Evolutionary conservation across 1,140 invertebrate genomes (phyloP).

Genomic region (Thaumatotibia leucotreta): DNA sequence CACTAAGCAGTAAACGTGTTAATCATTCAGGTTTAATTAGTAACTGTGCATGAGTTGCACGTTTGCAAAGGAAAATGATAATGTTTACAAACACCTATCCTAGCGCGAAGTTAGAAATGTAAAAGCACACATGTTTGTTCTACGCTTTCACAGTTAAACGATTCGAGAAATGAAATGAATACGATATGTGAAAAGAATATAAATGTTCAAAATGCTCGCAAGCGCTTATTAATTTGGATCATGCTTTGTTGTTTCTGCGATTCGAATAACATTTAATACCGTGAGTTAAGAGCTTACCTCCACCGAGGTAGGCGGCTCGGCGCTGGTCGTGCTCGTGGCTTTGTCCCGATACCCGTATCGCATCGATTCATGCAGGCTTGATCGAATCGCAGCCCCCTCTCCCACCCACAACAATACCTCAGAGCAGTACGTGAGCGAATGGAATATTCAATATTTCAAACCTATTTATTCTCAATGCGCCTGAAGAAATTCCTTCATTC

Average conservation of each 20-base stretch:
- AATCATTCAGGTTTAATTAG: not conserved
- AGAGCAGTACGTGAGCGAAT: constrained; percentile 15
- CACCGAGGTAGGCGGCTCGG: constrained; percentile 16
- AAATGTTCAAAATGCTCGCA: not conserved
- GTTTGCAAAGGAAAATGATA: not conserved
- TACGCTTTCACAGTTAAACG: not conserved
- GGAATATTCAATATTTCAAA: constrained; percentile 16
- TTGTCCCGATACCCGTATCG: constrained; percentile 59
- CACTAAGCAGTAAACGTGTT: not conserved
- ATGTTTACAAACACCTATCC: not conserved
- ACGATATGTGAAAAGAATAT: no score
- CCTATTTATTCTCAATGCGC: constrained; percentile 9
- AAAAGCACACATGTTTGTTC: not conserved
- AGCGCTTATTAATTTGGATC: not conserved
- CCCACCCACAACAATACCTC: constrained; percentile 44
- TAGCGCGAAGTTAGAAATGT: constrained; percentile 21
- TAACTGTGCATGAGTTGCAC: not conserved
- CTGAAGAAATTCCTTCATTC: constrained; percentile 10
- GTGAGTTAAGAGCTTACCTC: constrained; percentile 6
- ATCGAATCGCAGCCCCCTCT: constrained; percentile 46
- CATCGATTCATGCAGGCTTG: constrained; percentile 68
- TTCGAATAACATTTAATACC: not conserved
- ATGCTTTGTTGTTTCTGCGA: not conserved
- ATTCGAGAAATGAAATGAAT: no score
- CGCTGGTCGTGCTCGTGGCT: constrained; percentile 56